Conservation (phyloP, 2,888 invertebrate genomes). For the Candidula unifasciata region DNA sequence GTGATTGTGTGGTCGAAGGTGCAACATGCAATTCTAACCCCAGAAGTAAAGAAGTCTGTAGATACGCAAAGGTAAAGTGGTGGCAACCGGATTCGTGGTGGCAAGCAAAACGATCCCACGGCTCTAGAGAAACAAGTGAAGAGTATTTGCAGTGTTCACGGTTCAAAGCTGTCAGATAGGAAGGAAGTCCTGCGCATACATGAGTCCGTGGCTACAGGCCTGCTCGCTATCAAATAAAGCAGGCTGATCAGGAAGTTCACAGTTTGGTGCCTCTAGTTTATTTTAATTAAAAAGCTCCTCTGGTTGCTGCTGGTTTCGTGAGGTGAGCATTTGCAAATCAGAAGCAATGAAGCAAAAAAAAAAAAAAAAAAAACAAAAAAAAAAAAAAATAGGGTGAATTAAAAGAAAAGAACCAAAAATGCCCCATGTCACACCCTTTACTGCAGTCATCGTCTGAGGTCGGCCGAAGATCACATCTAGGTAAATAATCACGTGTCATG, state of each 20-base stretch:
- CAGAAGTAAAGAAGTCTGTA: constrained; percentile 19
- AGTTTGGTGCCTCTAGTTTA: constrained; percentile 23
- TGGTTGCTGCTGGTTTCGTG: constrained; percentile 32
- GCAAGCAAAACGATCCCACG: constrained; percentile 11
- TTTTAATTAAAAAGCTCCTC: constrained; percentile 28
- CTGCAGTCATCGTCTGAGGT: too few relatives aligned
- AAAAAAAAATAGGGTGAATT: too few relatives aligned
- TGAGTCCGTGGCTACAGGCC: not conserved
- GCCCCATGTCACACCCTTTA: too few relatives aligned
- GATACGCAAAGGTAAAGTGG: not conserved
- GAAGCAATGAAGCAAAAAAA: too few relatives aligned
- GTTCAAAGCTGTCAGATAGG: not conserved
- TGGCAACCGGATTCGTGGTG: not conserved
- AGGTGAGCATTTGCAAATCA: too few relatives aligned
- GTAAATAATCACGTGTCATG: too few relatives aligned
- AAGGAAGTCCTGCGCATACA: too few relatives aligned
- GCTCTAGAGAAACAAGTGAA: not conserved
- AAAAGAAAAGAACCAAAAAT: too few relatives aligned
- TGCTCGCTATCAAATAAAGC: not conserved
- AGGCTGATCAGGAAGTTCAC: constrained; percentile 8
- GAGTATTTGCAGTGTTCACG: not conserved
- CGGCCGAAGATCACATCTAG: too few relatives aligned
- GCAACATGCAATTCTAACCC: too few relatives aligned
- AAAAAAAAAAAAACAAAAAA: too few relatives aligned
- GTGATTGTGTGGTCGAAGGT: too few relatives aligned